Conservation (phyloP, 2,113 vertebrate species). For the Elephas maximus region DNA sequence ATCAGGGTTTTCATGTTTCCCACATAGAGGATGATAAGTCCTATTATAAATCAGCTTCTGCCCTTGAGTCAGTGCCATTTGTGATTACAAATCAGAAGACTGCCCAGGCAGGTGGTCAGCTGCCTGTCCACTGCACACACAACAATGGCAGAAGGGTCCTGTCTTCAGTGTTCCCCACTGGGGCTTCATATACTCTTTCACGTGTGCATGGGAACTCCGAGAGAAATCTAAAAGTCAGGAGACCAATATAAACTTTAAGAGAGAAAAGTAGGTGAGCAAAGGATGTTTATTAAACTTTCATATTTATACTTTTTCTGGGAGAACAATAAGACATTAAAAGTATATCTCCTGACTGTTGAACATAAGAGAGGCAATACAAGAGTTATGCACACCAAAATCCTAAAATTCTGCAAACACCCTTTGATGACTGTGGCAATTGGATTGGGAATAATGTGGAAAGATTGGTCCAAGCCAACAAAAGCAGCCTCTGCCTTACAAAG, state of each 20-base stretch:
- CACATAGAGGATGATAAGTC: neutral
- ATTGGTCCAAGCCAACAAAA: neutral
- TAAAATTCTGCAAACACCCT: neutral
- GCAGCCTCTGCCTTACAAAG: neutral
- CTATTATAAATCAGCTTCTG: constrained; percentile 12
- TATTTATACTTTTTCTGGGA: neutral
- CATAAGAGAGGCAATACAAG: constrained; percentile 7
- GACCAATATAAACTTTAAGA: constrained; percentile 24
- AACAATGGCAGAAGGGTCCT: neutral
- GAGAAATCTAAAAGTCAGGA: neutral
- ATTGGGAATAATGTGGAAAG: neutral
- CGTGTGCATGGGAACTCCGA: neutral
- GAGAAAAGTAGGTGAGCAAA: neutral
- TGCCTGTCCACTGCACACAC: neutral
- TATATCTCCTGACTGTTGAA: neutral
- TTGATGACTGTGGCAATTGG: neutral
- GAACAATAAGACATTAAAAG: constrained; percentile 30
- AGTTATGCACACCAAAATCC: constrained; percentile 11
- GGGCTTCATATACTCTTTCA: neutral
- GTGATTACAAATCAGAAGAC: neutral
- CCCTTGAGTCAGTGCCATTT: neutral
- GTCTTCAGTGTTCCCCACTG: neutral
- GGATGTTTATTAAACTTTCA: neutral
- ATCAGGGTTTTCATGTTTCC: constrained; percentile 12
- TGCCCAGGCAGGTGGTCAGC: neutral